A percentile compares a stretch with the other conserved stretches of the same genome.
phyloP scores from a whole-genome alignment of 2,888 invertebrate genomes.

The Lymantria monacha region DNA sequence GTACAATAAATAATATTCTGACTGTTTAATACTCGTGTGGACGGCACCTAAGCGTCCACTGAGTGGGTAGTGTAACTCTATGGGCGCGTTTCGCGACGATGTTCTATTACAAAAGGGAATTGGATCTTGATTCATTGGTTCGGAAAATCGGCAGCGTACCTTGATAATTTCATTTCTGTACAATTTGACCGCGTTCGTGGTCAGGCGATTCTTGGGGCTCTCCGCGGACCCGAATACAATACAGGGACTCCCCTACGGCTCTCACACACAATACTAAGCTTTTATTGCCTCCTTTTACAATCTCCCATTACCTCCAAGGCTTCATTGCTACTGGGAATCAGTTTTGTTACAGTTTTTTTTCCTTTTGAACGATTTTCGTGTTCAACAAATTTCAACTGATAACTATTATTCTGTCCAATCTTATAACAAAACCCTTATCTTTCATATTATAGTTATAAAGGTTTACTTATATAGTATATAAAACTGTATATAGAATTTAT shows the following conservation, averaged over 20 bases:
- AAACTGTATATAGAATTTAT: too few species aligned
- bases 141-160: conserved; percentile 83
- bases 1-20: conserved; percentile 41
- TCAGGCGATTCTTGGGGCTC: conserved; percentile 78
- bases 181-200: conserved; percentile 82
- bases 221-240: conserved; percentile 75
- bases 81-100: conserved; percentile 78
- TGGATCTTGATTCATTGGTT: conserved; percentile 83
- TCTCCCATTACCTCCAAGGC: conserved; percentile 80
- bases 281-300: conserved; percentile 82
- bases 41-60: conserved; percentile 65
- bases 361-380: conserved; percentile 66
- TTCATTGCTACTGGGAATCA: conserved; percentile 73
- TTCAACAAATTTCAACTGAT: conserved; percentile 59
- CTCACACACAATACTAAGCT: conserved; percentile 80
- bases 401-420: conserved; percentile 43
- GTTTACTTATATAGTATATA: too few species aligned
- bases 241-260: conserved; percentile 74
- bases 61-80: conserved; percentile 76
- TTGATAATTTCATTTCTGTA: conserved; percentile 83
- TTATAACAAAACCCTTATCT: conserved; percentile 30
- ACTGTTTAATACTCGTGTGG: conserved; percentile 45
- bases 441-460: conserved; percentile 10
- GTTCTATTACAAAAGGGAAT: conserved; percentile 83
- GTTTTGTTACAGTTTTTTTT: conserved; percentile 76